These are phyloP conservation scores for Chloroclystis v-ata DNA, from an alignment of 2,888 invertebrate species.

Conservation along the genomic window DNA sequence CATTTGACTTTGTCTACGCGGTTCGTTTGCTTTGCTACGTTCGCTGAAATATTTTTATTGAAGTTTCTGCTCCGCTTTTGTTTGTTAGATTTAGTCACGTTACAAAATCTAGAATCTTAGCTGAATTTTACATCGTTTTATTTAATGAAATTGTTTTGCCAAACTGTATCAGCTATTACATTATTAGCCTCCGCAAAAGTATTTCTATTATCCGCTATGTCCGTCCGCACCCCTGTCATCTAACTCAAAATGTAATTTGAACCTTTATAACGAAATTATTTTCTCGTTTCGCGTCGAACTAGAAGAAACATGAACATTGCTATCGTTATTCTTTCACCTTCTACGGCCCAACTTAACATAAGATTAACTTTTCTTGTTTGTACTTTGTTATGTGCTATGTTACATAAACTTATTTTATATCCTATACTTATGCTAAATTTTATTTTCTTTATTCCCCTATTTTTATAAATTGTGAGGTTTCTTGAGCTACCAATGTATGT, in stretches of 20 bases:
- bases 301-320: conserved; percentile 21
- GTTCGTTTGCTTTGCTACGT: conserved; percentile 4
- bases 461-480: no score
- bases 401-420: no score
- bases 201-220: conserved; percentile 14
- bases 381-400: no score
- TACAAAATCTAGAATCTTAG: neutral
- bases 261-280: conserved; percentile 37
- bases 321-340: no score
- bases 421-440: no score
- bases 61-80: neutral
- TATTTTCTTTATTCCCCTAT: no score
- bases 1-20: conserved; percentile 4
- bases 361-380: no score
- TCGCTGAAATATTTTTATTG: conserved; percentile 2
- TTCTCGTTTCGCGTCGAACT: conserved; percentile 34
- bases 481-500: no score
- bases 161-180: conserved; percentile 12
- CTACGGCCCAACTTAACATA: no score
- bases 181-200: conserved; percentile 11
- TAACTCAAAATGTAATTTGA: conserved; percentile 34
- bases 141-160: neutral
- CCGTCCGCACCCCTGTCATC: conserved; percentile 10
- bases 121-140: neutral
- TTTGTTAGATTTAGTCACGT: neutral